Evolutionary conservation across 2,888 invertebrate species (phyloP), one percentile per base, ranked within the genome.

Genomic region (Liopterus haemorrhoidalis): DNA sequence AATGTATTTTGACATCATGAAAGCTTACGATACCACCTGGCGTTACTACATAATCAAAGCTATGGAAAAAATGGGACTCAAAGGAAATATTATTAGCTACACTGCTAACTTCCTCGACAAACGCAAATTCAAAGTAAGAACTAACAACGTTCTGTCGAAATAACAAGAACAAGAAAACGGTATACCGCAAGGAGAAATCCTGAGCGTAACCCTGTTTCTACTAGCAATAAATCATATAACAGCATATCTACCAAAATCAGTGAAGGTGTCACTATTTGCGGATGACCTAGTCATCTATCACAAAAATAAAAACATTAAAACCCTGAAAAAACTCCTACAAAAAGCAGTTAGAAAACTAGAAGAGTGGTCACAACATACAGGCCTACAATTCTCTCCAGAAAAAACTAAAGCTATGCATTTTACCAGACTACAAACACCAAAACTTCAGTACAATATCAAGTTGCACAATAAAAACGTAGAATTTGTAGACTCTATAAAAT

Each of bases 181-280:
- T 5, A 41, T 53, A 5, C 45, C 51, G 6, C 46, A 52, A 37
- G 49, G 49, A 1, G 43, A 48, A 2, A 37, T 47, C 11, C 21
- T 49, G 0, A 49, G 47, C 37, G 49, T 49, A 2, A 47, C 46
- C 2, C 14, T 51, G 12, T 53, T 53, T 15, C n/a, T 49, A 20
- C 41, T 50, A 16, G 49, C 42, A 8, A 46, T 52, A 8, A 52
- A 52, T 22, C 42, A 46, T 2, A 36, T 46, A 6, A 22, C 32
- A 2, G 24, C 5, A 6, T 9, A 11, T n/a, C 35, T 44, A 11
- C 5, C 35, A 4, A 12, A 14, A 5, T 45, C 47, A 0, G 30
- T 49, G 6, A 41, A 41, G 2, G 22, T 27, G 22, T 37, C 41
- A 21, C 18, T 46, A 5, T 48, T 43, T 20, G 54, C 41, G 2